phyloP scores from a whole-genome alignment of 2,113 vertebrate genomes.

The Eretmochelys imbricata region DNA sequence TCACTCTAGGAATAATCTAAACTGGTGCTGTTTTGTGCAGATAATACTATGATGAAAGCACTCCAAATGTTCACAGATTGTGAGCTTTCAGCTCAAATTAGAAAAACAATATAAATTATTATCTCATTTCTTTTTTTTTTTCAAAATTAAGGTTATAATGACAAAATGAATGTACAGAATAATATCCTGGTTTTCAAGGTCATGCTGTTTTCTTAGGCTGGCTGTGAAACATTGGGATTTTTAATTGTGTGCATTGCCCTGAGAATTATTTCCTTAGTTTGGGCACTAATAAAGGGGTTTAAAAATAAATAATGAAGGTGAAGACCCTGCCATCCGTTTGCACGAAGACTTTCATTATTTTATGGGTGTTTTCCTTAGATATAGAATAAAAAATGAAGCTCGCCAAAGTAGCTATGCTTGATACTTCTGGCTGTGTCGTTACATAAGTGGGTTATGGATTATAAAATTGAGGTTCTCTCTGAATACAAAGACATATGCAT shows the following conservation, averaged over 20 bases:
- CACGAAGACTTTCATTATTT: background rate
- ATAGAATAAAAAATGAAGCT: background rate
- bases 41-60: constrained; percentile 42
- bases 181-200: constrained; percentile 3
- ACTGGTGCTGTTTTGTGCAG: constrained; percentile 20
- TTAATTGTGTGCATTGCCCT: background rate
- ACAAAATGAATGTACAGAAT: background rate
- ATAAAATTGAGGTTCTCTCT: background rate
- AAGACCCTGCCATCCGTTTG: background rate
- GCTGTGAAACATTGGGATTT: background rate
- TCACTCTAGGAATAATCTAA: constrained; percentile 37
- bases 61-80: constrained; percentile 63
- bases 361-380: background rate
- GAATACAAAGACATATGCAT: background rate
- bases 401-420: background rate
- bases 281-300: fast-evolving
- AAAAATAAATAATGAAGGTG: background rate
- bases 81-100: constrained; percentile 69
- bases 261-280: background rate
- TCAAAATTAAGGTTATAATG: constrained; percentile 28
- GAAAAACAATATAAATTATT: constrained; percentile 59
- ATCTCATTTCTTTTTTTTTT: background rate
- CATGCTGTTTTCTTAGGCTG: background rate
- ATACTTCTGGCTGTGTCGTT: background rate
- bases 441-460: background rate